These are phyloP conservation scores for Oscheius sp. DNA, from an alignment of 2,888 invertebrate species.

Conservation along the genomic window DNA sequence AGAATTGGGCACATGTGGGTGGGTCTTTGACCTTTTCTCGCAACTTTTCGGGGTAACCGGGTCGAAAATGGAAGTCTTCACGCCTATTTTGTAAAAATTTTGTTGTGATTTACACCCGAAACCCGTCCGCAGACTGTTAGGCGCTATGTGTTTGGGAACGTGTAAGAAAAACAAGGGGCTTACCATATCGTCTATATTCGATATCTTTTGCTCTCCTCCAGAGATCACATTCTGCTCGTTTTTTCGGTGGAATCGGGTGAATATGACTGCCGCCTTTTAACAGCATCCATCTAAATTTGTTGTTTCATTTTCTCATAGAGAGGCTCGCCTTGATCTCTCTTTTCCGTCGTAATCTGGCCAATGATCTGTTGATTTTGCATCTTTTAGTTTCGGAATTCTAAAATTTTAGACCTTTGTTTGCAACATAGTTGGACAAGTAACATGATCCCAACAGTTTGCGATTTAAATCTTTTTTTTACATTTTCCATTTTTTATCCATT, in stretches of 20 bases:
- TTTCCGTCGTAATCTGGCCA: conserved; percentile 66
- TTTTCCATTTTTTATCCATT: no score
- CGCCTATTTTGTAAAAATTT: conserved; percentile 21
- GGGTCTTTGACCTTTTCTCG: not conserved
- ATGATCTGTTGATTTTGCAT: conserved; percentile 40
- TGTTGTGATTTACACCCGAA: not conserved
- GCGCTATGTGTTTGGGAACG: not conserved
- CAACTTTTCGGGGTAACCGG: no score
- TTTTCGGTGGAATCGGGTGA: conserved; percentile 50
- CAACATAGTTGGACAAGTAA: no score
- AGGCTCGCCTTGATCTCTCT: conserved; percentile 38
- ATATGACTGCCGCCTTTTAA: conserved; percentile 61
- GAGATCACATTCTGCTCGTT: conserved; percentile 58
- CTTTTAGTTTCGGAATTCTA: conserved; percentile 49
- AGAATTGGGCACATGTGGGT: not conserved
- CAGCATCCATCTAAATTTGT: conserved; percentile 63
- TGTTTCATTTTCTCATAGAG: no score
- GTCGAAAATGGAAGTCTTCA: conserved; percentile 5
- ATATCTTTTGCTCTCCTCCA: conserved; percentile 66
- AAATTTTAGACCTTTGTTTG: conserved; percentile 19
- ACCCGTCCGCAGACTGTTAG: conserved; percentile 8
- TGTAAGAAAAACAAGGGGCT: conserved; percentile 15
- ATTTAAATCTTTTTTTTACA: not conserved
- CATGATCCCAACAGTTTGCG: no score
- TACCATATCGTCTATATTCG: conserved; percentile 66